Percentiles rank a stretch among this genome's conserved stretches.
Evolutionary conservation across 2,797 vertebrate species (phyloP).

Genomic region (Sciurus carolinensis): DNA sequence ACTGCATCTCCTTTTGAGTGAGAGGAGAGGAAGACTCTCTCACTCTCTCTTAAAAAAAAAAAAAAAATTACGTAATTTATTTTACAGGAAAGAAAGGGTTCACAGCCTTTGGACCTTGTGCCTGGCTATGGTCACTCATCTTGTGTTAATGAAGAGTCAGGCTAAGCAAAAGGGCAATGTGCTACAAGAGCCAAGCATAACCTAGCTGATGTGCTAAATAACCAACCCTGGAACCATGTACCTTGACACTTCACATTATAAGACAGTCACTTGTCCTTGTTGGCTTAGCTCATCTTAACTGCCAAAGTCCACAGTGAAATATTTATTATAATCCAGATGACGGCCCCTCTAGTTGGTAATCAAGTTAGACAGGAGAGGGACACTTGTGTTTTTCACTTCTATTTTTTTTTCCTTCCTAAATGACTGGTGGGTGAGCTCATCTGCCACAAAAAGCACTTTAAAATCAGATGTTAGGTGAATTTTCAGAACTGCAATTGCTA

Average conservation of each 20-base stretch:
- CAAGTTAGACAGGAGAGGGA: not conserved
- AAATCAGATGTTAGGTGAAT: constrained; percentile 61
- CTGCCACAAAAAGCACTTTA: constrained; percentile 4
- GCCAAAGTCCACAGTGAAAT: not conserved
- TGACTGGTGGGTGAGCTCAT: constrained; percentile 31
- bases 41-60: not conserved
- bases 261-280: not conserved
- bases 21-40: not conserved
- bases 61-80: not conserved
- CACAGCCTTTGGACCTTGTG: not conserved
- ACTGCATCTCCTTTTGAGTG: not conserved
- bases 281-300: not conserved
- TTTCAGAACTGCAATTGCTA: constrained; percentile 49
- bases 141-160: not conserved
- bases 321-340: constrained; percentile 15
- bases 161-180: not conserved
- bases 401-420: not conserved
- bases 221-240: not conserved
- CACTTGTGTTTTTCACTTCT: not conserved
- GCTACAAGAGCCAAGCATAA: not conserved
- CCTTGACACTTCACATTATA: not conserved
- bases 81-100: not conserved
- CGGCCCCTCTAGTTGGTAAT: not conserved
- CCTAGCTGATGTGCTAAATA: not conserved
- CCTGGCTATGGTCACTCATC: not conserved